Evolutionary conservation across 2,797 vertebrate genomes (phyloP).

Genomic region (Diplodus sargus): DNA sequence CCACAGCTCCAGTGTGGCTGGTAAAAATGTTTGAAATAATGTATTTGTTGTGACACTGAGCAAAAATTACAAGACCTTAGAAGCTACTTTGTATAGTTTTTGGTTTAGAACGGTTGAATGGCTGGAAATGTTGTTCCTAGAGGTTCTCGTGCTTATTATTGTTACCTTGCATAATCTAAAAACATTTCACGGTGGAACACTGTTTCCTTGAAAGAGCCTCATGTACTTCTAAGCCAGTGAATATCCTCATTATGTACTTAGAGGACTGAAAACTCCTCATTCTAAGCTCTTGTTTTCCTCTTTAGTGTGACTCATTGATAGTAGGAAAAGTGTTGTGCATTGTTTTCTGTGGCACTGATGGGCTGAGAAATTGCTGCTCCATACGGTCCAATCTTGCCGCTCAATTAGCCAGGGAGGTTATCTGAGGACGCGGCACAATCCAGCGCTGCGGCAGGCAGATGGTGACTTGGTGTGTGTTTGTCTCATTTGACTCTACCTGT

Average conservation of each 20-base stretch:
- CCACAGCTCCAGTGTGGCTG: not conserved
- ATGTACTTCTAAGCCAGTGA: not conserved
- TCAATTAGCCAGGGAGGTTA: slow-evolving; percentile 51
- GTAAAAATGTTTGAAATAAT: not conserved
- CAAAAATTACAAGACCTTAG: too few species aligned
- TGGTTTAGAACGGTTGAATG: not conserved
- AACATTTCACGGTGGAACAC: not conserved
- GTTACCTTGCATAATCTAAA: not conserved
- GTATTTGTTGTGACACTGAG: not conserved
- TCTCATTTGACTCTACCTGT: slow-evolving; percentile 56
- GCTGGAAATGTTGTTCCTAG: not conserved
- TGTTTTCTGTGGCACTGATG: slow-evolving; percentile 37
- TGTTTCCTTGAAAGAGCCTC: not conserved
- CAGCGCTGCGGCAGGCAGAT: slow-evolving; percentile 56
- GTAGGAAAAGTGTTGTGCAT: slow-evolving; percentile 5
- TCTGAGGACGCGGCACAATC: slow-evolving; percentile 44
- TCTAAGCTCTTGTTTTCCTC: not conserved
- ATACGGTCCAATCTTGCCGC: slow-evolving; percentile 13
- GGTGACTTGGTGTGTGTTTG: slow-evolving; percentile 58
- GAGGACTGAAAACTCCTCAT: slow-evolving; percentile 12
- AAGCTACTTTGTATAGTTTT: not conserved
- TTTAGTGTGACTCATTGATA: slow-evolving; percentile 21
- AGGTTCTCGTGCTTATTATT: not conserved
- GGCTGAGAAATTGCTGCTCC: slow-evolving; percentile 43
- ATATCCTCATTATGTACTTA: not conserved